phyloP scores from a whole-genome alignment of 2,888 invertebrate genomes.

The Nephrotoma guestfalica region DNA sequence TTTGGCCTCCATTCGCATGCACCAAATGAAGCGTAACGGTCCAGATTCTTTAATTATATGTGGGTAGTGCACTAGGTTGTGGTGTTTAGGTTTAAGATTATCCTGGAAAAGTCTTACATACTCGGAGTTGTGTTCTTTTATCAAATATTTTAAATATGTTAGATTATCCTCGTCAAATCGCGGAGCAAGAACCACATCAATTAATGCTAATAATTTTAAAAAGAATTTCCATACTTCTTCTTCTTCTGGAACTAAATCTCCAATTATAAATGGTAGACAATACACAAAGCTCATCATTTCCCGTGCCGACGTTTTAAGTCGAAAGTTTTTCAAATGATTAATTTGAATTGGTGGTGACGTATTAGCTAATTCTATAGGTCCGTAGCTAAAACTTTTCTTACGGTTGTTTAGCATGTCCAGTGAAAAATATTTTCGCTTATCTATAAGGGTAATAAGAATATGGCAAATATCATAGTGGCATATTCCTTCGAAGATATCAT shows the following conservation, averaged over 20 bases:
- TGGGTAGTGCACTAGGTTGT: slow-evolving; percentile 6
- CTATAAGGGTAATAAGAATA: slow-evolving; percentile 7
- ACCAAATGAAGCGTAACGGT: not conserved
- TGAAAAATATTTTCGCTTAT: not conserved
- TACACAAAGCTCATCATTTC: slow-evolving; percentile 5
- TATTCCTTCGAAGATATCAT: not conserved
- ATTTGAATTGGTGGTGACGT: not conserved
- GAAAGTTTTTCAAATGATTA: not conserved
- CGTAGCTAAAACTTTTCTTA: slow-evolving; percentile 7
- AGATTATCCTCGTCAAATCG: not conserved
- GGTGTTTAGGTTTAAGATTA: slow-evolving; percentile 8
- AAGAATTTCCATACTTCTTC: slow-evolving; percentile 4
- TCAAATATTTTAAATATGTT: not conserved
- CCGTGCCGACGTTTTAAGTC: slow-evolving; percentile 5
- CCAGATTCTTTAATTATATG: slow-evolving; percentile 6
- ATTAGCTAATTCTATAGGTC: slow-evolving; percentile 4
- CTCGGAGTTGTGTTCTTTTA: slow-evolving; percentile 1
- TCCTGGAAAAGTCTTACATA: slow-evolving; percentile 5
- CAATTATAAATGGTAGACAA: not conserved
- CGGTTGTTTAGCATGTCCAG: slow-evolving; percentile 6
- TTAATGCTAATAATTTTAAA: not conserved
- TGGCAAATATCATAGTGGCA: not conserved
- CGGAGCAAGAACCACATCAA: not conserved
- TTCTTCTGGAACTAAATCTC: too few species aligned
- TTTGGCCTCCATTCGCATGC: slow-evolving; percentile 6